phyloP scores from a whole-genome alignment of 2,888 invertebrate species.

The Lasioglossum pauxillum region DNA sequence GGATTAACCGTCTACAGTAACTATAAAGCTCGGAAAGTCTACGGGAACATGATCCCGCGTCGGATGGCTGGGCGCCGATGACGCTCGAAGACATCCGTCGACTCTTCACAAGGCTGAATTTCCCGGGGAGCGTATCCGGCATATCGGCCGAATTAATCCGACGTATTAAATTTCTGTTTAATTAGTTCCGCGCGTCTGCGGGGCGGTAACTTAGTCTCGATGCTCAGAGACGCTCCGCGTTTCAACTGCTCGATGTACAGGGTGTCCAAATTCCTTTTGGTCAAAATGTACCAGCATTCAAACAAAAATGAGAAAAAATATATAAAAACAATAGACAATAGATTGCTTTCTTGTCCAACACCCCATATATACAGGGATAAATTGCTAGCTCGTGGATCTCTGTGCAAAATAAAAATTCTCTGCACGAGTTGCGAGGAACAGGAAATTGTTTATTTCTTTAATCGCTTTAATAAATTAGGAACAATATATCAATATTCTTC shows the following conservation, averaged over 20 bases:
- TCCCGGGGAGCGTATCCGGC: slow-evolving; percentile 15
- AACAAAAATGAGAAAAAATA: neutral
- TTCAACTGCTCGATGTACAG: slow-evolving; percentile 34
- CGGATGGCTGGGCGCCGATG: neutral
- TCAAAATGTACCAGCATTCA: neutral
- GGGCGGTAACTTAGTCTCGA: slow-evolving; percentile 61
- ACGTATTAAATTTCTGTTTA: slow-evolving; percentile 70
- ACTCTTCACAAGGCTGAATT: slow-evolving; percentile 50
- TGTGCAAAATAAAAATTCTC: too few relatives aligned
- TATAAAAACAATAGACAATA: too few relatives aligned
- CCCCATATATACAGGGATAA: too few relatives aligned
- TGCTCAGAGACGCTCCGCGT: slow-evolving; percentile 39
- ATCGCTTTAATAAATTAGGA: too few relatives aligned
- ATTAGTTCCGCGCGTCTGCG: slow-evolving; percentile 63
- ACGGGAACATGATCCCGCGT: neutral
- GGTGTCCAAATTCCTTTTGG: neutral
- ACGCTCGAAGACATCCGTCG: slow-evolving; percentile 11
- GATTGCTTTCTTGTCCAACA: too few relatives aligned
- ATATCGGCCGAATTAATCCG: slow-evolving; percentile 64
- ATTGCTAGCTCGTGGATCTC: too few relatives aligned
- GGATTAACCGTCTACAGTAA: slow-evolving; percentile 1
- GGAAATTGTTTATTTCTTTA: too few relatives aligned
- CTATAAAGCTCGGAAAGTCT: slow-evolving; percentile 8
- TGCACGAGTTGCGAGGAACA: too few relatives aligned
- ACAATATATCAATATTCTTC: too few relatives aligned